Evolutionary conservation across 1,140 invertebrate genomes (phyloP).

Genomic region (Lepeophtheirus salmonis): DNA sequence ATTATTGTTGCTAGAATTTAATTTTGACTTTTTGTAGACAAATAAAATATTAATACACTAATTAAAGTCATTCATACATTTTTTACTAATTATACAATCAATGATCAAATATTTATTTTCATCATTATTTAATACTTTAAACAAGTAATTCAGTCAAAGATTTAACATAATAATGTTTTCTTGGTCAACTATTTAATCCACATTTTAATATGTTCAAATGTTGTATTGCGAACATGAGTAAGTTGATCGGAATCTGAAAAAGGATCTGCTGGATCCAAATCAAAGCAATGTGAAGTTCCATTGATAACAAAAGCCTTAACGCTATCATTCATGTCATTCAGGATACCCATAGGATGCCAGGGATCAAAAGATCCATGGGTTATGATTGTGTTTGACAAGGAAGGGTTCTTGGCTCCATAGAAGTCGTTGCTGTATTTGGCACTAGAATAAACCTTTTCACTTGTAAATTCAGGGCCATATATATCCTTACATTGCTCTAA

Average conservation of each 20-base stretch:
- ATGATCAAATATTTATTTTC: too few species aligned
- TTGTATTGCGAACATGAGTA: too few species aligned
- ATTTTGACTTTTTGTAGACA: too few species aligned
- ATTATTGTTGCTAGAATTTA: too few species aligned
- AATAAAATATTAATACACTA: too few species aligned
- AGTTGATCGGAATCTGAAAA: slow-evolving; percentile 36
- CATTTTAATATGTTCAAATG: too few species aligned
- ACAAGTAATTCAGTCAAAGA: too few species aligned
- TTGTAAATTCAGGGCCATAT: slow-evolving; percentile 35
- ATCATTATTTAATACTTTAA: too few species aligned
- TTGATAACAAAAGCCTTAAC: slow-evolving; percentile 15
- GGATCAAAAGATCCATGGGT: slow-evolving; percentile 79
- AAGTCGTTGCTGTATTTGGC: slow-evolving; percentile 35
- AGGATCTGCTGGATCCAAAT: slow-evolving; percentile 37
- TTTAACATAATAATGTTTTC: too few species aligned
- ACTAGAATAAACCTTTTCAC: slow-evolving; percentile 29
- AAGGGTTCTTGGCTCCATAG: slow-evolving; percentile 26
- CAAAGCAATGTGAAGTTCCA: slow-evolving; percentile 53
- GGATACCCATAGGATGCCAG: slow-evolving; percentile 56
- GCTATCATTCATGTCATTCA: slow-evolving; percentile 2
- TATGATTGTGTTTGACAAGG: slow-evolving; percentile 53
- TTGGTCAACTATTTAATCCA: too few species aligned
- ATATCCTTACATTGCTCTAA: slow-evolving; percentile 62
- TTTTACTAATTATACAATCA: too few species aligned
- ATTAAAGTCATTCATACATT: too few species aligned